These are phyloP conservation scores for Chaetophractus vellerosus DNA, from an alignment of 2,797 vertebrate species.

Conservation along the genomic window DNA sequence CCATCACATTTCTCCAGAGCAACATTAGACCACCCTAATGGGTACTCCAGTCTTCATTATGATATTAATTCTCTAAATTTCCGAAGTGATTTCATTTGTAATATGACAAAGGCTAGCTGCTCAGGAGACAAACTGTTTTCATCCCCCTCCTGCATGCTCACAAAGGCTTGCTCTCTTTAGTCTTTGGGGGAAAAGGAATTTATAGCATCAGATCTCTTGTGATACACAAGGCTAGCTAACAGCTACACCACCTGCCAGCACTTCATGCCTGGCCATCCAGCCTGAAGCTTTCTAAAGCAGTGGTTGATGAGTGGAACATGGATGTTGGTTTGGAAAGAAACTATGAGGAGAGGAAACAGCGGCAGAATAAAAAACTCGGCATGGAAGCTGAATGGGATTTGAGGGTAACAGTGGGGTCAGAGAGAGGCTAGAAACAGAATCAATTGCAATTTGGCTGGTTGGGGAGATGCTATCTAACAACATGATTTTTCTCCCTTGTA, in stretches of 20 bases:
- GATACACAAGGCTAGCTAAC: constrained; percentile 94
- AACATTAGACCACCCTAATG: constrained; percentile 98
- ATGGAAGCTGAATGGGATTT: constrained; percentile 88
- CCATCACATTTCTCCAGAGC: constrained; percentile 97
- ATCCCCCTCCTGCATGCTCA: constrained; percentile 91
- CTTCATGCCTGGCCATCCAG: constrained; percentile 92
- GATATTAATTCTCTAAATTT: constrained; percentile 99
- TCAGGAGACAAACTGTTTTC: constrained; percentile 96
- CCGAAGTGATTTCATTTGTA: constrained; percentile 97
- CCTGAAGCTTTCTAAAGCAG: constrained; percentile 89
- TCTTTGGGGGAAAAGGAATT: constrained; percentile 93
- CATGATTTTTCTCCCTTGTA: constrained; percentile 84
- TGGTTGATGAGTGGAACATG: constrained; percentile 89
- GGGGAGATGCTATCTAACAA: constrained; percentile 84
- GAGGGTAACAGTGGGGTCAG: constrained; percentile 88
- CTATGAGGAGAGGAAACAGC: constrained; percentile 86
- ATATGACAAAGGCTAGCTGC: constrained; percentile 96
- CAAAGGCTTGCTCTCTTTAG: constrained; percentile 91
- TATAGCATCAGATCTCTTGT: constrained; percentile 94
- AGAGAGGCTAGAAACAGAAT: constrained; percentile 86
- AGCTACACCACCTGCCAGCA: constrained; percentile 93
- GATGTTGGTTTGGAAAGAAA: constrained; percentile 80
- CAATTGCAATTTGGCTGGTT: constrained; percentile 83
- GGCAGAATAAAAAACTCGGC: constrained; percentile 88
- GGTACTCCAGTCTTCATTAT: constrained; percentile 97